These are phyloP conservation scores for Sebastes diploproa DNA, from an alignment of 2,797 vertebrate species.

Conservation along the genomic window DNA sequence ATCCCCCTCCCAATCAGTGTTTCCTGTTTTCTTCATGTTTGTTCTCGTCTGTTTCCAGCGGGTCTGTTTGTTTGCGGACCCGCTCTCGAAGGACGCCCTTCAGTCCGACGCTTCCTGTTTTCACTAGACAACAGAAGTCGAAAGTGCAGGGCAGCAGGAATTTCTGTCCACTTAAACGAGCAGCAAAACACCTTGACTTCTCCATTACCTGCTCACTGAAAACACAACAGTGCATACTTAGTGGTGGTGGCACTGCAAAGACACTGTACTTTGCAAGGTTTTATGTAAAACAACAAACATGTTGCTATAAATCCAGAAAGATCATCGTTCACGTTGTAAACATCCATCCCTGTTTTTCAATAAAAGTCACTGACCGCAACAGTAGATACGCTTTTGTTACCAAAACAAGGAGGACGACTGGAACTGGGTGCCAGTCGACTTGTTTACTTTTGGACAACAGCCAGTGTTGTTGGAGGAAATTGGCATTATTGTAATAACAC, in stretches of 20 bases:
- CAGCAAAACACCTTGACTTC: slow-evolving; percentile 12
- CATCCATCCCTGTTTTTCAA: slow-evolving; percentile 9
- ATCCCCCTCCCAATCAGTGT: slow-evolving; percentile 7
- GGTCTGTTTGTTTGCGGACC: slow-evolving; percentile 75
- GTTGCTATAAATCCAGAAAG: background rate
- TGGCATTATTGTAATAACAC: background rate
- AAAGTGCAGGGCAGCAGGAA: slow-evolving; percentile 21
- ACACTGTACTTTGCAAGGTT: background rate
- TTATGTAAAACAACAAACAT: background rate
- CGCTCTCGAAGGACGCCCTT: slow-evolving; percentile 75
- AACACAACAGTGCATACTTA: background rate
- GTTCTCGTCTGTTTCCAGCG: slow-evolving; percentile 57
- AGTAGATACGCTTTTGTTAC: background rate
- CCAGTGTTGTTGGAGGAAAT: background rate
- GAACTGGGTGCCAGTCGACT: background rate
- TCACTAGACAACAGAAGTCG: slow-evolving; percentile 62
- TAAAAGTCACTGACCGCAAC: background rate
- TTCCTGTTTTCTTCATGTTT: slow-evolving; percentile 75
- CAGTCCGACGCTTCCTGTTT: slow-evolving; percentile 82
- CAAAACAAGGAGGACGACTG: slow-evolving; percentile 13
- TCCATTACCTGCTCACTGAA: slow-evolving; percentile 24
- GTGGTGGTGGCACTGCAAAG: background rate
- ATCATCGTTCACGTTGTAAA: slow-evolving; percentile 5
- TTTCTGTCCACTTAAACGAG: slow-evolving; percentile 5
- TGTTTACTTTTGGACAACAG: slow-evolving; percentile 6